A percentile compares a stretch with the other conserved stretches of the same genome.
These are phyloP conservation scores for Orius insidiosus DNA, from an alignment of 1,140 invertebrate genomes.

Conservation along the genomic window DNA sequence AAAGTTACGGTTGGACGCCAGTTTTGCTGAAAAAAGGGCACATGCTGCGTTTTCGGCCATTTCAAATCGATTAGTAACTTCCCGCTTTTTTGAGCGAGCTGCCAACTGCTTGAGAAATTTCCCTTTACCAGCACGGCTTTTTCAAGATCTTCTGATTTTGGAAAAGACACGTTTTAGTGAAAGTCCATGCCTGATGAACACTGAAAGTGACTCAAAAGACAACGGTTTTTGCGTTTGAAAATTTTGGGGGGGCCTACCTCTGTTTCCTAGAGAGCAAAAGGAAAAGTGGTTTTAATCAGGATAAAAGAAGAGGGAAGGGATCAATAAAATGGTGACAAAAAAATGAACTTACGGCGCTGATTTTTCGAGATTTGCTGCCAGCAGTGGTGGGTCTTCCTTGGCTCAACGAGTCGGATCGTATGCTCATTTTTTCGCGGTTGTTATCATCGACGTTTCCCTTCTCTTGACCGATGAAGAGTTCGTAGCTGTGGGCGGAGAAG, in stretches of 20 bases:
- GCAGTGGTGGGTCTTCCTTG: constrained; percentile 41
- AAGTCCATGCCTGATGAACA: neutral
- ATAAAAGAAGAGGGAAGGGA: neutral
- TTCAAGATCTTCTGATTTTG: too few species aligned
- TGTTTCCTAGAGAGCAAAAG: constrained; percentile 33
- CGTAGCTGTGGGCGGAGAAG: constrained; percentile 77
- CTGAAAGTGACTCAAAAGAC: neutral
- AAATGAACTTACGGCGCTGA: constrained; percentile 64
- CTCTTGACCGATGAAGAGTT: constrained; percentile 71
- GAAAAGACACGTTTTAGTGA: too few species aligned
- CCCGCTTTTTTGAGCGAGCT: too few species aligned
- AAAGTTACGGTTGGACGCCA: too few species aligned
- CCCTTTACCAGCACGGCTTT: too few species aligned
- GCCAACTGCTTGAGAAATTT: too few species aligned
- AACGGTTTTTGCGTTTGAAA: too few species aligned
- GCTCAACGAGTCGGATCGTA: constrained; percentile 72
- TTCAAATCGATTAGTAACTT: too few species aligned
- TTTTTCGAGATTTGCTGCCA: constrained; percentile 61
- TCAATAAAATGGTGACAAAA: neutral
- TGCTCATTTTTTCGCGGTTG: constrained; percentile 76
- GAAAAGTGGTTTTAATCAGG: constrained; percentile 30
- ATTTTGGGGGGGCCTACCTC: constrained; percentile 26
- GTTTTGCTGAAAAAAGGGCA: too few species aligned
- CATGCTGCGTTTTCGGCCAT: too few species aligned
- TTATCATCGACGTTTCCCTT: constrained; percentile 71